A percentile compares a stretch with the other conserved stretches of the same genome.
Evolutionary conservation across 2,113 vertebrate species (phyloP).

Genomic region (Physeter macrocephalus): DNA sequence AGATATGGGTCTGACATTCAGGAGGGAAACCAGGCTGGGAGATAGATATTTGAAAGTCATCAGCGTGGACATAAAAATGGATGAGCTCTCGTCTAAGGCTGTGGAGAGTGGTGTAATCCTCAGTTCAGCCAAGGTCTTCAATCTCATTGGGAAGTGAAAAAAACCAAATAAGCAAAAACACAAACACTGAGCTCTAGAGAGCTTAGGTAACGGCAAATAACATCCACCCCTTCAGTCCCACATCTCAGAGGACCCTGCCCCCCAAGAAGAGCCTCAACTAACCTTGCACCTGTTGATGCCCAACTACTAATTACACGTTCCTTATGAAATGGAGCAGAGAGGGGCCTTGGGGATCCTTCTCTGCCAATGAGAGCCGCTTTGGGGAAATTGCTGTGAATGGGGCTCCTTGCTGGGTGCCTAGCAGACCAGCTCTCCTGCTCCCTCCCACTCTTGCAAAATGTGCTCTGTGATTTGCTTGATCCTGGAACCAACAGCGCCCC

Average conservation of each 20-base stretch:
- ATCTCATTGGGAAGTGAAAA: background rate
- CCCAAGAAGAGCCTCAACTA: background rate
- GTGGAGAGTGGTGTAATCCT: background rate
- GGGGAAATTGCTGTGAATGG: rapidly evolving
- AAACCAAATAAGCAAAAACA: too few relatives aligned
- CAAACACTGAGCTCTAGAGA: background rate
- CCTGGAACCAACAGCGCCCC: background rate
- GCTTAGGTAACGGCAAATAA: too few relatives aligned
- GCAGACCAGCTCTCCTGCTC: background rate
- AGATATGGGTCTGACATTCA: background rate
- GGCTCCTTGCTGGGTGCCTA: background rate
- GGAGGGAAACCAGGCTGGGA: background rate
- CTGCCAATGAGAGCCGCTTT: background rate
- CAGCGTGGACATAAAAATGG: background rate
- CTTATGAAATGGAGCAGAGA: rapidly evolving
- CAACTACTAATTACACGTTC: background rate
- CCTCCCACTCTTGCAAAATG: background rate
- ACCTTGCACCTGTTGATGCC: background rate
- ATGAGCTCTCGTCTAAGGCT: rapidly evolving
- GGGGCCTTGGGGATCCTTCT: background rate
- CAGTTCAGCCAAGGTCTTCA: background rate
- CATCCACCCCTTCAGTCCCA: background rate
- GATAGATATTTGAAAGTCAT: rapidly evolving
- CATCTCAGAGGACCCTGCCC: background rate
- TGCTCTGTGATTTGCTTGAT: background rate